Percentiles rank a stretch among this genome's conserved stretches.
Evolutionary conservation across 1,140 invertebrate genomes (phyloP).

Genomic region (Cotesia vestalis): DNA sequence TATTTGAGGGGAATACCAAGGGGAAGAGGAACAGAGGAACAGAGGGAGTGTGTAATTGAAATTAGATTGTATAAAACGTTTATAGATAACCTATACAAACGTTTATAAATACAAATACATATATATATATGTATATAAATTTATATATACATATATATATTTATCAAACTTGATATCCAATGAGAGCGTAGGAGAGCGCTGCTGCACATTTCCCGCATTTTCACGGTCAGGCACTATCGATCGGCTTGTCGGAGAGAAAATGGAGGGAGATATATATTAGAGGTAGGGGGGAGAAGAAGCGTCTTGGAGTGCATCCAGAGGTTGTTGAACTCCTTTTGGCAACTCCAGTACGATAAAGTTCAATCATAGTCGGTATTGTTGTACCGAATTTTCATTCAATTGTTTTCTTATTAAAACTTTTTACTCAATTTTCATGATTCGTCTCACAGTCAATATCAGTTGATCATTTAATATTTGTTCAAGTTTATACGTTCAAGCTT

Average conservation of each 20-base stretch:
- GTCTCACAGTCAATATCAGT: neutral
- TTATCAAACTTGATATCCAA: constrained; percentile 23
- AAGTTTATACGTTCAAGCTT: too few species aligned
- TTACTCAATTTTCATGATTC: neutral
- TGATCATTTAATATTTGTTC: too few species aligned
- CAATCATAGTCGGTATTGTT: neutral
- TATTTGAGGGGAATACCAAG: neutral
- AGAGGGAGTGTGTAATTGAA: neutral
- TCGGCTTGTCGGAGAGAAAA: constrained; percentile 49
- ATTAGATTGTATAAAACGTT: neutral
- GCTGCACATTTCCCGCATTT: constrained; percentile 62
- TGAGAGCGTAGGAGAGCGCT: constrained; percentile 43
- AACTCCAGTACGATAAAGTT: constrained; percentile 37
- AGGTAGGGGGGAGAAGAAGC: constrained; percentile 45
- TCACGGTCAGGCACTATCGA: constrained; percentile 68
- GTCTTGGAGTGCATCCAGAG: constrained; percentile 65
- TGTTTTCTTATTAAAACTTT: neutral
- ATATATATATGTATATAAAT: neutral
- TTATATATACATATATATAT: neutral
- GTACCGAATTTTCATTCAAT: constrained; percentile 1
- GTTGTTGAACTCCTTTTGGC: constrained; percentile 62
- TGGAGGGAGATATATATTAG: constrained; percentile 38
- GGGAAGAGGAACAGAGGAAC: neutral
- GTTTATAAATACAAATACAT: neutral
- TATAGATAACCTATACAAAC: neutral